Conservation (phyloP, 2,113 vertebrate genomes). For the Salvelinus namaycush region DNA sequence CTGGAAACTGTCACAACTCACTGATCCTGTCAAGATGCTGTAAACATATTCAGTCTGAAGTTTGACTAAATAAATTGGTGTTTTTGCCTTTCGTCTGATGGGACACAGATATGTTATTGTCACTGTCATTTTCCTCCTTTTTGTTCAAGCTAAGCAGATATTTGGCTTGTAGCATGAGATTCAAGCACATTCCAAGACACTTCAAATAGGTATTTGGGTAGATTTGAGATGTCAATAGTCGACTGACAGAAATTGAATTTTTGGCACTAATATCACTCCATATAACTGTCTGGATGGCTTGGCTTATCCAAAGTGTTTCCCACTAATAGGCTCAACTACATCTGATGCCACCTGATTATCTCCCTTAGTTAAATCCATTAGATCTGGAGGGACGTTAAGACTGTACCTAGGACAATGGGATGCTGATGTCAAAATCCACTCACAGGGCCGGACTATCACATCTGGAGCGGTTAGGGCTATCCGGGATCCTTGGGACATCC, state of each 20-base stretch:
- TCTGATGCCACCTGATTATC: slow-evolving; percentile 27
- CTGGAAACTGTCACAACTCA: neutral
- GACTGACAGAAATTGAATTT: too few relatives aligned
- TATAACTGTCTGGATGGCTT: slow-evolving; percentile 24
- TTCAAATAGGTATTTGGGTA: neutral
- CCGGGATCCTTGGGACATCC: too few relatives aligned
- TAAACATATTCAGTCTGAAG: neutral
- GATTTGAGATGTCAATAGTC: neutral
- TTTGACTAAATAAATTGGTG: neutral
- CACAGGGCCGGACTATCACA: neutral
- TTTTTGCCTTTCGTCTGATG: slow-evolving; percentile 7
- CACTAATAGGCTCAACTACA: slow-evolving; percentile 35
- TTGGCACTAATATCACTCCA: too few relatives aligned
- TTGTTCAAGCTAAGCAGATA: neutral
- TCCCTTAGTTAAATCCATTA: slow-evolving; percentile 14
- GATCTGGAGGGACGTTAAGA: neutral
- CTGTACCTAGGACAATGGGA: slow-evolving; percentile 24
- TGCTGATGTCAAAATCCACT: slow-evolving; percentile 16
- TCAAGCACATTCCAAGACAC: neutral
- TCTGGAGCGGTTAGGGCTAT: too few relatives aligned
- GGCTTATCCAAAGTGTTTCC: slow-evolving; percentile 30
- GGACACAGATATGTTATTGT: neutral
- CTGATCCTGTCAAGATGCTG: neutral
- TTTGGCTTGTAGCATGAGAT: neutral
- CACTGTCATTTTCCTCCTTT: neutral